Percentiles rank a stretch among this genome's conserved stretches.
These are phyloP conservation scores for Phrynocephalus versicolor DNA, from an alignment of 2,113 vertebrate genomes.

Conservation along the genomic window DNA sequence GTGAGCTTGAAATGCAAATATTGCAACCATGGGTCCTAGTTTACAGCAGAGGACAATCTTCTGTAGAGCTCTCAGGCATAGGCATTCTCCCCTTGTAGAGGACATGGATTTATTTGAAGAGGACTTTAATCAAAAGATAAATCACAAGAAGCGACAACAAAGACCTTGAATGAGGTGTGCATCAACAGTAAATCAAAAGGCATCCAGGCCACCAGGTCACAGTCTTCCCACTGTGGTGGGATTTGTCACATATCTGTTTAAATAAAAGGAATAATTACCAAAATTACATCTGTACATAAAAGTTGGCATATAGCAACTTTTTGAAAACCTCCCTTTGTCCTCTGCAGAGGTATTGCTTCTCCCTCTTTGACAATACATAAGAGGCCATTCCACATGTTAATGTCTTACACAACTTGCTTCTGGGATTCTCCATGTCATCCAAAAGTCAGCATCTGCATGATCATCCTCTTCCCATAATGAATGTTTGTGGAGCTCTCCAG, in stretches of 20 bases:
- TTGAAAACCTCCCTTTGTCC: not conserved
- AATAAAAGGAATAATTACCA: not conserved
- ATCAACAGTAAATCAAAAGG: not conserved
- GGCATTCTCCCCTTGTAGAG: not conserved
- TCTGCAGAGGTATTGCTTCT: not conserved
- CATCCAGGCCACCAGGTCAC: not conserved
- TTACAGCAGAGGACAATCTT: not conserved
- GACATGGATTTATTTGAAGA: not conserved
- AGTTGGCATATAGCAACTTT: not conserved
- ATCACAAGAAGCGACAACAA: not conserved
- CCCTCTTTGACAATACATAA: not conserved
- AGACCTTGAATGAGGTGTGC: not conserved
- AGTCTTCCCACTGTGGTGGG: not conserved
- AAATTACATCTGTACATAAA: not conserved
- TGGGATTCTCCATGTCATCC: not conserved
- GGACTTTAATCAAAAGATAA: not conserved
- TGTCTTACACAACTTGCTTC: not conserved
- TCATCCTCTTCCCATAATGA: not conserved
- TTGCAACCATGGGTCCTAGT: not conserved
- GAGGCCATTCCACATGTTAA: not conserved
- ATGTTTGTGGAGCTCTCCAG: not conserved
- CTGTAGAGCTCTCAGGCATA: not conserved
- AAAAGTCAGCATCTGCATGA: not conserved
- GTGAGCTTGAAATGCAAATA: not conserved
- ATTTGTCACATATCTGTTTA: not conserved